A percentile compares a stretch with the other conserved stretches of the same genome.
Conservation (phyloP, 1,140 invertebrate genomes). For the Elymnias hypermnestra region DNA sequence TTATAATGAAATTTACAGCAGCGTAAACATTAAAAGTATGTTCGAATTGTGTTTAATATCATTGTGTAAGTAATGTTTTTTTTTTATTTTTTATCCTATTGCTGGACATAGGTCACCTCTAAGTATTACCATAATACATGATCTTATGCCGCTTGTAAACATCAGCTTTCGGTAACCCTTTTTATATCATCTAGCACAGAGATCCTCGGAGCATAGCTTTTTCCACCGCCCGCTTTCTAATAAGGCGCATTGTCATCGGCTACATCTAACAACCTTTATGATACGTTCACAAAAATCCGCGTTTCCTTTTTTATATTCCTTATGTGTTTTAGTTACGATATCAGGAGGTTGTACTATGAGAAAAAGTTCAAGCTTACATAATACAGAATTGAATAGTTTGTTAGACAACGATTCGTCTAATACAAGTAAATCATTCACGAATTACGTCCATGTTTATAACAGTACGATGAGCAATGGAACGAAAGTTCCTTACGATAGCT, state of each 20-base stretch:
- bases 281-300: no score
- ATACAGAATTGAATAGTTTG: neutral
- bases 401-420: neutral
- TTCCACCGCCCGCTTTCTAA: no score
- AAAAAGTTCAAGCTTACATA: neutral
- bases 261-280: no score
- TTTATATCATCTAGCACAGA: no score
- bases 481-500: conserved; percentile 17
- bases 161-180: no score
- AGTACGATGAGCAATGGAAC: neutral
- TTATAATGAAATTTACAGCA: conserved; percentile 10
- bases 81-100: conserved; percentile 1
- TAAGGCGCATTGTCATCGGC: no score
- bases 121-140: no score
- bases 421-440: neutral
- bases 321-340: conserved; percentile 11
- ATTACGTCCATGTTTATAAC: neutral
- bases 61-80: conserved; percentile 17
- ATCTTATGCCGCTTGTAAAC: no score
- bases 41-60: conserved; percentile 8
- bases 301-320: neutral
- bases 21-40: conserved; percentile 17
- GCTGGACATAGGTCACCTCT: no score
- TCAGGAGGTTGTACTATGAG: conserved; percentile 1
- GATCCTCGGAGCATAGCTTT: no score